phyloP scores from a whole-genome alignment of 2,888 invertebrate genomes.

The Andrena minutula region DNA sequence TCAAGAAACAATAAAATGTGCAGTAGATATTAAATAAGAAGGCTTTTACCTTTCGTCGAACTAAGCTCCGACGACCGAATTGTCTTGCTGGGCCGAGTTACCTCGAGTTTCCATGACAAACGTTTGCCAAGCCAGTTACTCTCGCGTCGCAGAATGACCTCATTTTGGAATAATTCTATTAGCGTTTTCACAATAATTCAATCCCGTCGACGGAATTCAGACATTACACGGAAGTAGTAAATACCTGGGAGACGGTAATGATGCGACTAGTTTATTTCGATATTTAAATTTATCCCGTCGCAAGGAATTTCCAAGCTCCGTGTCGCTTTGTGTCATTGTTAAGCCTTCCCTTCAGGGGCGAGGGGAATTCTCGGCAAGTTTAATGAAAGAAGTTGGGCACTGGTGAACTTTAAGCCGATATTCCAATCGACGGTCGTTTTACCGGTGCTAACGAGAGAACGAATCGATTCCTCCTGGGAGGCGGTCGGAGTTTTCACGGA shows the following conservation, averaged over 20 bases:
- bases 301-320: conserved; percentile 22
- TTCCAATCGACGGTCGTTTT: conserved; percentile 65
- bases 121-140: conserved; percentile 13
- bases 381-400: conserved; percentile 70
- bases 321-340: conserved; percentile 26
- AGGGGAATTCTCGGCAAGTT: conserved; percentile 58
- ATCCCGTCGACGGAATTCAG: conserved; percentile 9
- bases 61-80: neutral
- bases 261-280: conserved; percentile 9
- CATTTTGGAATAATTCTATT: conserved; percentile 15
- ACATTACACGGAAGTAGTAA: neutral
- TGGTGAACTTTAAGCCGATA: conserved; percentile 68
- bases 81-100: neutral
- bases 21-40: neutral
- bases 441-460: conserved; percentile 69
- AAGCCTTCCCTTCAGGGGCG: neutral
- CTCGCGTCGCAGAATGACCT: conserved; percentile 2
- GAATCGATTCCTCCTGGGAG: conserved; percentile 57
- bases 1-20: neutral
- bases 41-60: no score
- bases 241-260: conserved; percentile 13
- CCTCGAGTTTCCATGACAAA: neutral
- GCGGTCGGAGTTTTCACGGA: conserved; percentile 44
- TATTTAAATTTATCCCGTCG: conserved; percentile 31
- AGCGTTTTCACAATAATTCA: conserved; percentile 12